Base-by-base conservation (phyloP, 2,797 vertebrate genomes). In the Parotocinclus haroldoi region DNA sequence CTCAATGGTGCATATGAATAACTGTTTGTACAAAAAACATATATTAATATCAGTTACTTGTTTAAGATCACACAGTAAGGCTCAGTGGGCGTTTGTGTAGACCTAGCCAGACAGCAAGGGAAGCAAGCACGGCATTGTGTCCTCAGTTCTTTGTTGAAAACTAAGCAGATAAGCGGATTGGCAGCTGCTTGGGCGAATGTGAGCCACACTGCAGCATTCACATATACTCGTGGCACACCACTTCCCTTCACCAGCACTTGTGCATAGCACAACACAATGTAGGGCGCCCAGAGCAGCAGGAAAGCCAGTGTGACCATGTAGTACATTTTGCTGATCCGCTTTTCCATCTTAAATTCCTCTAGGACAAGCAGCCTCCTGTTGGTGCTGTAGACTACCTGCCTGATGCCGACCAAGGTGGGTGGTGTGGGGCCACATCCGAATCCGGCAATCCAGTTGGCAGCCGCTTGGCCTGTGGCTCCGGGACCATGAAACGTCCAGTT, bases 401-500 rank as follows among this genome's bases (percentile, higher is more conserved):
- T 81, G 78, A 98, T 95, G 75, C 96, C 96, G 83, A 98, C 94
- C 0, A 98, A 84, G 16, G 96, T 96, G 4, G 96, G 96, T 0
- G 96, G 96, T 0, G 95, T 98, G 70, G 96, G 96, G 50, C 95
- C 95, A 53, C 93, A 89, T 69, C 96, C 96, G 76, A 98, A 98
- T 9, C 96, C 96, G 13, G 96, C 95, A 18, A 96, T 98, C 96
- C 96, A 98, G 84, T 98, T 98, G 0, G 96, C 94, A 1, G 96
- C 96, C 1, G 96, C 96, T 74, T 98, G 96, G 12, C 96, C 96
- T 0, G 95, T 96, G 64, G 96, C 96, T 0, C 95, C 96, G 0
- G 95, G 96, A 13, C 95, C 96, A 42, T 98, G 95, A 76, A 98
- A 98, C 68, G 95, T 98, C 95, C 96, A 98, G 82, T 98, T 96